These are phyloP conservation scores for Hylyphantes graminicola DNA, from an alignment of 1,140 invertebrate genomes.

Conservation along the genomic window DNA sequence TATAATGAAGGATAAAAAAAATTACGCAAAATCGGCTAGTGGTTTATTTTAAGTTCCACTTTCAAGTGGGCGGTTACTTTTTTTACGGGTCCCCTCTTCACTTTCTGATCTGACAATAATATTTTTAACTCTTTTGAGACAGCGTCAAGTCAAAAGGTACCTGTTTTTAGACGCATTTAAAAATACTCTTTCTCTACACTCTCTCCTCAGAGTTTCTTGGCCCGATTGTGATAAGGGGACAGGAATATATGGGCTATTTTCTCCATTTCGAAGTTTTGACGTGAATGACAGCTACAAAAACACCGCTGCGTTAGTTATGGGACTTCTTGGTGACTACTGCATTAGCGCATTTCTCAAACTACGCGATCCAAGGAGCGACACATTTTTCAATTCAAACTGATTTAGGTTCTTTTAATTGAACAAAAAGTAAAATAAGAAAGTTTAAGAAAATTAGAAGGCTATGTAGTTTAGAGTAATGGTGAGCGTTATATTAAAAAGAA, in stretches of 20 bases:
- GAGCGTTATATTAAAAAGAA: too few species aligned
- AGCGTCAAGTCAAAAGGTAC: conserved; percentile 27
- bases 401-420: too few species aligned
- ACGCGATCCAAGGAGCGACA: too few species aligned
- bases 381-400: too few species aligned
- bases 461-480: too few species aligned
- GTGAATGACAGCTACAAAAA: conserved; percentile 10
- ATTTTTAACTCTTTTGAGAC: conserved; percentile 45
- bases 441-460: too few species aligned
- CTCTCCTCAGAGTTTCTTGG: conserved; percentile 29
- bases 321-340: neutral
- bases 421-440: too few species aligned
- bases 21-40: neutral
- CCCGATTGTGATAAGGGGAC: conserved; percentile 38
- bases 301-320: neutral
- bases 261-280: conserved; percentile 21
- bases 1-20: neutral
- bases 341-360: neutral
- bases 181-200: conserved; percentile 9
- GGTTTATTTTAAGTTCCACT: conserved; percentile 18
- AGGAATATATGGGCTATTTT: conserved; percentile 45
- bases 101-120: conserved; percentile 42
- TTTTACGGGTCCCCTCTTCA: conserved; percentile 17
- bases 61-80: conserved; percentile 36
- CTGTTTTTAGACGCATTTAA: conserved; percentile 32